Conservation (phyloP, 2,888 invertebrate species). For the Oligia latruncula region DNA sequence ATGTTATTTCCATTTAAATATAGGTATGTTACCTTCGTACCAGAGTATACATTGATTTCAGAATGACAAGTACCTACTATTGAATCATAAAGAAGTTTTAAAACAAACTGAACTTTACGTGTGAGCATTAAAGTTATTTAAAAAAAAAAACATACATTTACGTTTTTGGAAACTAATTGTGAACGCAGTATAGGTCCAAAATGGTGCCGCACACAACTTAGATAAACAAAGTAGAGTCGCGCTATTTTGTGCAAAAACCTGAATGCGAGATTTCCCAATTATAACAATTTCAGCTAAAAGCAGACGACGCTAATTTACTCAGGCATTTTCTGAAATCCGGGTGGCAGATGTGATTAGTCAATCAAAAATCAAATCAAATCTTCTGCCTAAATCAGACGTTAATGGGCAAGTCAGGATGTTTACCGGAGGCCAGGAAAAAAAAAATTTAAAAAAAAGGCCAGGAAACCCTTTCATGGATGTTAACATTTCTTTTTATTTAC, state of each 20-base stretch:
- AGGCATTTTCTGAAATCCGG: background rate
- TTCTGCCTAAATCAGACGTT: slow-evolving; percentile 24
- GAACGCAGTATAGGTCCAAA: background rate
- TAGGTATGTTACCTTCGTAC: background rate
- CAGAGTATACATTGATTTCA: background rate
- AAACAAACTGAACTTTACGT: background rate
- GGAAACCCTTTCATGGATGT: slow-evolving; percentile 19
- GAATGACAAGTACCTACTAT: background rate
- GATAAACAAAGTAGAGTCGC: background rate
- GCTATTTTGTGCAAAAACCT: background rate
- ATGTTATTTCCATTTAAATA: background rate
- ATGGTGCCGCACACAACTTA: background rate
- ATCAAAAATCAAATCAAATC: slow-evolving; percentile 17
- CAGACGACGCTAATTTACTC: slow-evolving; percentile 9
- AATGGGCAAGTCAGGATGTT: slow-evolving; percentile 18
- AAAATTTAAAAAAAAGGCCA: background rate
- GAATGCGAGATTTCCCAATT: background rate
- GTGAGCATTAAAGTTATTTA: background rate
- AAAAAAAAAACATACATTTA: background rate
- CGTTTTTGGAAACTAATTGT: background rate
- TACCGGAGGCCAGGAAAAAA: slow-evolving; percentile 22
- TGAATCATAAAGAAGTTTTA: background rate
- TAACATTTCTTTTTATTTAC: background rate
- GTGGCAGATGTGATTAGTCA: slow-evolving; percentile 14
- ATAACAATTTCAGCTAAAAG: background rate